Evolutionary conservation across 2,888 invertebrate species (phyloP), one percentile per base, ranked within the genome.

Genomic region (Deilephila elpenor): DNA sequence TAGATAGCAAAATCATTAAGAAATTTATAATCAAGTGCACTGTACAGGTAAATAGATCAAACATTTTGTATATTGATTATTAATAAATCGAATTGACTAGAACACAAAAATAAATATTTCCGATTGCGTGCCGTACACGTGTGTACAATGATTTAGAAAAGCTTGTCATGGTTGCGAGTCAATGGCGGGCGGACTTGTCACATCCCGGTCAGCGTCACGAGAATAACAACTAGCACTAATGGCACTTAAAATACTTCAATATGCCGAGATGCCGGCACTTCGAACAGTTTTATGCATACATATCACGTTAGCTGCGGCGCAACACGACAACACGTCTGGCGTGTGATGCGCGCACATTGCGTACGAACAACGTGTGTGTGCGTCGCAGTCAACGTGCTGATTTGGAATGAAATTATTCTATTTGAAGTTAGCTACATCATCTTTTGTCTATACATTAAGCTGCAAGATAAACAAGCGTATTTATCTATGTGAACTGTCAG

Each of bases 181-280:
- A 44, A 67, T 34, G 62, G n/a, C n/a, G 62, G 37, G 29, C 78
- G 79, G 77, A 76, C 76, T 79, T 73, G 75, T 77, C 78, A 74
- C 73, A 80, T 79, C 80, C 80, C 77, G 81, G 83, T 79, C 83
- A 82, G 81, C 76, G 77, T 78, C 83, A 80, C 73, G 72, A 73
- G 79, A 79, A 81, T 74, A 78, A 77, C 76, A 79, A 44, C 81
- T 84, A 85, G 81, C 78, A 82, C 87, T 88, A 89, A 91, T 91
- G 91, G 91, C 91, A 91, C 91, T 84, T 86, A 84, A 76, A 80
- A 82, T 82, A 80, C 76, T 44, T 67, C 67, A 51, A 44, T 17
- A 51, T 25, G 44, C 44, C 64, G 67, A 25, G 67, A 25, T 51
- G 67, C 5, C 25, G 19, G 51, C 67, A 25, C 51, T 67, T 67